Evolutionary conservation across 2,797 vertebrate genomes (phyloP).

Genomic region (Pygocentrus nattereri): DNA sequence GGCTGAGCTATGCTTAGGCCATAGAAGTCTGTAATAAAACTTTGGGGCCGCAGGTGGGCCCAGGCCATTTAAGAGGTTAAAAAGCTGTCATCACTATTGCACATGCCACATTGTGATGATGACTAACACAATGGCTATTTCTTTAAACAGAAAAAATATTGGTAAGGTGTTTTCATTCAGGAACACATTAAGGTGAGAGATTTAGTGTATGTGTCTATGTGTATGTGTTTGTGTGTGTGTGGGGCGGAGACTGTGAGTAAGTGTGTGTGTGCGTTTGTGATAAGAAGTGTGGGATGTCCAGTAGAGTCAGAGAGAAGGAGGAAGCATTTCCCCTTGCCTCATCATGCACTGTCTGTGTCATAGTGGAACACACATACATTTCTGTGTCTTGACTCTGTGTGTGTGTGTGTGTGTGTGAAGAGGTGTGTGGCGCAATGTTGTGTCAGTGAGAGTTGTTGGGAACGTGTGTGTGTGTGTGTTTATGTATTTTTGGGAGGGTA

Average conservation of each 20-base stretch:
- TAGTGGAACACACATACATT: slow-evolving; percentile 14
- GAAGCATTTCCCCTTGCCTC: slow-evolving; percentile 45
- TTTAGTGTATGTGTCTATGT: slow-evolving; percentile 31
- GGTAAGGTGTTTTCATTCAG: too few species aligned
- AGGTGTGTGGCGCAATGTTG: not conserved
- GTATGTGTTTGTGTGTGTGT: slow-evolving; percentile 14
- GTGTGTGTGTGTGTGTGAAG: not conserved
- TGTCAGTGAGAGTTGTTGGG: not conserved
- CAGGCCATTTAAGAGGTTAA: too few species aligned
- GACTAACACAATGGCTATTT: too few species aligned
- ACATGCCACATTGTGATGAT: too few species aligned
- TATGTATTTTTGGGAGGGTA: not conserved
- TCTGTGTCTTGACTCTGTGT: not conserved
- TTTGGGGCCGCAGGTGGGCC: too few species aligned
- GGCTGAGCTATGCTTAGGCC: too few species aligned
- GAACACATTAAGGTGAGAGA: slow-evolving; percentile 16
- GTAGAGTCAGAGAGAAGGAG: slow-evolving; percentile 34
- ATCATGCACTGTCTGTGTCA: slow-evolving; percentile 49
- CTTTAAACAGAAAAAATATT: too few species aligned
- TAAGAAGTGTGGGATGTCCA: slow-evolving; percentile 41
- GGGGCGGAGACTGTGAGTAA: slow-evolving; percentile 7
- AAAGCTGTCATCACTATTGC: too few species aligned
- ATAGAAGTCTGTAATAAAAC: too few species aligned
- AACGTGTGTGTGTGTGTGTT: not conserved
- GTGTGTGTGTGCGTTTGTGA: slow-evolving; percentile 10